Base-by-base conservation (phyloP, 2,888 invertebrate genomes). In the Epinotia ramella region DNA sequence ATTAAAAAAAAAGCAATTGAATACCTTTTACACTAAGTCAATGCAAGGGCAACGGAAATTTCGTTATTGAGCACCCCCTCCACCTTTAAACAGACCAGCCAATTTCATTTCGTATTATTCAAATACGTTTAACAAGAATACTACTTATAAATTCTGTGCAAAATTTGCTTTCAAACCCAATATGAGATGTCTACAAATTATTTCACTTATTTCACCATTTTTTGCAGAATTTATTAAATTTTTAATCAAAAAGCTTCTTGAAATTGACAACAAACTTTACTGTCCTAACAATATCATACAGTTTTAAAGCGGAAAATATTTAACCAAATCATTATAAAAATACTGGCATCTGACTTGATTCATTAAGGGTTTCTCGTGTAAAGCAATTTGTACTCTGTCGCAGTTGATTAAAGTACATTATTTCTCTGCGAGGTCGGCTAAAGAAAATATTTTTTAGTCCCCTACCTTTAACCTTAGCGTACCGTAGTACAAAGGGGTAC, bases 321-420 rank as follows among this genome's bases (percentile, higher is more conserved):
- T 60, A 73, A 67, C 67, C 62, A 53, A 62, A 62, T 53, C n/a
- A 40, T 73, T 73, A 65, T 56, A 67, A 73, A 67, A 73, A 53
- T 67, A 62, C 67, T 18, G 18, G 18, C 12, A n/a, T 4, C 28
- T 18, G 18, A 28, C 28, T 16, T 53, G 49, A 46, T 60, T 67
- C 33, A 60, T 67, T 67, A 53, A 28, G 20, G 11, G 3, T 33
- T 60, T 49, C 5, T 12, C 12, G 44, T 57, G n/a, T 11, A 3
- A 12, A 46, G 46, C 12, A 66, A 59, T 46, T 46, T 65, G 20
- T 20, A 59, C 46, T 18, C n/a, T 72, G 12, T 59, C 18, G 16
- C 49, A 7, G 24, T 49, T 24, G 3, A 24, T 24, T 65, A 49
- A 16, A 46, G 60, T 60, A 16, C 28, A 6, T 63, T 28, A 18